Base-by-base conservation (phyloP, 2,888 invertebrate species). In the Loripinus fragilis region DNA sequence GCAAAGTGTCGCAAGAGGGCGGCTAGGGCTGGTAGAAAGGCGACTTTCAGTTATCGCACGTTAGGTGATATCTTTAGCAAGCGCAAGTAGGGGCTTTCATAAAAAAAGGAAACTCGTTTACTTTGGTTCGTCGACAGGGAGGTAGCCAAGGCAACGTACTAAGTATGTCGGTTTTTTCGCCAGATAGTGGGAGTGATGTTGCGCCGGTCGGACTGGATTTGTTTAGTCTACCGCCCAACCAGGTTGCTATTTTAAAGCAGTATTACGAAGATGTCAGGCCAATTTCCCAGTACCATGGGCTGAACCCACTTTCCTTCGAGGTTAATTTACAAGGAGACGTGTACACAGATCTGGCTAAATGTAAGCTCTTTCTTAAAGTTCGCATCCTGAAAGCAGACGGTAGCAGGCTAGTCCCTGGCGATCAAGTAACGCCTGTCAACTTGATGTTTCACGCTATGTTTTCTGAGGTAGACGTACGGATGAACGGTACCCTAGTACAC, bases 361-460 rank as follows among this genome's bases (percentile, higher is more conserved):
- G 23, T 23, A 60, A 60, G n/a, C n/a, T 60, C 12, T 65, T 33
- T 65, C 65, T 65, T 2, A 65, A 65, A 28, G 42, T 67, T 25
- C 17, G 42, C n/a, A 42, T 67, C 15, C 42, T 67, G 12, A 67
- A 67, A 23, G 17, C 45, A 5, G 23, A 67, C 23, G 67, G 67
- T 10, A 42, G 17, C 28, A 67, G 33, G 12, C 33, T 67, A 17
- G 15, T 2, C 5, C 28, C 8, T 2, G 45, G 20, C 8, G 67
- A 67, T 8, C 38, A 67, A 25, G 67, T 67, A 2, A n/a, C 41
- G 1, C 67, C 67, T 1, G 67, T 67, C 15, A 67, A 67, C 42
- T n/a, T 67, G 8, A 23, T 67, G 8, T 67, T 67, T 28, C 67
- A 67, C n/a, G 67, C 67, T 20, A 2, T 67, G 67, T 67, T 67